These are phyloP conservation scores for Gymnoscopelus braueri DNA, from an alignment of 2,797 vertebrate species.

Conservation along the genomic window DNA sequence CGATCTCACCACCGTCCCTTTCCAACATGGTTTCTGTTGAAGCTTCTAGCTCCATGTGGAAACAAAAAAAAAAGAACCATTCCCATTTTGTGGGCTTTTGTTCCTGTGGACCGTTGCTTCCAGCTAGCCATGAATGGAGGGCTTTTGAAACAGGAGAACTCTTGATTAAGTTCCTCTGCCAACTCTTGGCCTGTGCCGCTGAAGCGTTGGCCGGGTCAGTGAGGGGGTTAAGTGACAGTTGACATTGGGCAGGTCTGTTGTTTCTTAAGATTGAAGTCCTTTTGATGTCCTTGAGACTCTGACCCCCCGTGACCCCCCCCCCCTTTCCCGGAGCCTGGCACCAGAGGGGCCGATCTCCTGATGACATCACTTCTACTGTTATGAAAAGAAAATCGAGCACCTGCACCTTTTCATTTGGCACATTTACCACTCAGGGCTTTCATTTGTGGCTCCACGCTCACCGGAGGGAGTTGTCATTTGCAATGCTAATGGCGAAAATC, in stretches of 20 bases:
- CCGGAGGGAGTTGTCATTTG: background rate
- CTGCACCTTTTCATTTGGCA: conserved; percentile 56
- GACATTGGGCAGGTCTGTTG: conserved; percentile 74
- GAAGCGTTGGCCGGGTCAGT: conserved; percentile 43
- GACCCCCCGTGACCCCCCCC: conserved; percentile 17
- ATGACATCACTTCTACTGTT: conserved; percentile 58
- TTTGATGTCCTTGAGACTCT: conserved; percentile 59
- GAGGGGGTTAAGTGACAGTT: conserved; percentile 77
- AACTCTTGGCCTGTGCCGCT: conserved; percentile 65
- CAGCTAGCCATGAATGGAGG: conserved; percentile 42
- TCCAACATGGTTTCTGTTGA: conserved; percentile 8
- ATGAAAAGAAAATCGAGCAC: conserved; percentile 20
- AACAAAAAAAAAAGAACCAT: conserved; percentile 61
- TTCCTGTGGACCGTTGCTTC: conserved; percentile 49
- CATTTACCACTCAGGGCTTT: conserved; percentile 28
- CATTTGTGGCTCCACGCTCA: background rate
- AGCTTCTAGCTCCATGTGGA: conserved; percentile 27
- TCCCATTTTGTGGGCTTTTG: conserved; percentile 49
- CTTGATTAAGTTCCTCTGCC: conserved; percentile 78
- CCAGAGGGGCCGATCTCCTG: conserved; percentile 31
- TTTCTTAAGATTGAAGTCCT: conserved; percentile 59
- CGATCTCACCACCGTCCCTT: background rate
- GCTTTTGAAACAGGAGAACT: conserved; percentile 81
- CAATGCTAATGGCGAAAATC: background rate
- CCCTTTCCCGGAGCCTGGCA: conserved; percentile 36